Evolutionary conservation across 1,140 invertebrate genomes (phyloP), one percentile per base, ranked within the genome.

Genomic region (Sitodiplosis mosellana): DNA sequence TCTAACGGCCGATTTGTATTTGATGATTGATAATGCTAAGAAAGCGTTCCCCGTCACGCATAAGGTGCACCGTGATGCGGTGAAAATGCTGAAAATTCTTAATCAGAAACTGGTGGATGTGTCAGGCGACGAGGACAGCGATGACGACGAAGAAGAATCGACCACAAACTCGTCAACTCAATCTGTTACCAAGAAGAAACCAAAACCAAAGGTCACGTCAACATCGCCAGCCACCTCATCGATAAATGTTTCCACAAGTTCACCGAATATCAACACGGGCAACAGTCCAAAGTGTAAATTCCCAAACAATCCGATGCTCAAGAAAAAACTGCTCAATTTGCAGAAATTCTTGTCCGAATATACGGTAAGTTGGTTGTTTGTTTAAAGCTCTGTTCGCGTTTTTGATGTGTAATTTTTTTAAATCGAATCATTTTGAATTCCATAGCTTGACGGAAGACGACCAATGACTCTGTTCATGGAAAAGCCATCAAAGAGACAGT

Each of bases 21-120:
- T 95, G n/a, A 93, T 99, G 81, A 94, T 98, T 71, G 87, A 96
- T 61, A 96, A 96, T 73, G 91, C 92, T 18, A 89, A 88, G 62
- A 80, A 81, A 55, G 96, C 94, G 61, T 95, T 95, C 64, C 66
- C 83, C 38, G 76, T 83, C 43, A 83, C 83, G 48, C 89, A 88
- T 33, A 76, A 80, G 55, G 73, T 92, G 12, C 92, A 90, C 55
- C 49, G 33, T 48, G 82, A 74, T 51, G 71, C 72, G 17, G 63
- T 72, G 0, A 73, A 73, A 54, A 65, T 75, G 56, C 65, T 59
- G 2, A 61, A 56, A 47, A 48, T 64, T 5, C 60, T 64, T 55
- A 64, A 64, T 49, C 53, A 57, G 1, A 64, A 65, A 46, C 49
- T 65, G 11, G 55, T 63, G 0, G 61, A 66, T 48, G 63, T 61